Evolutionary conservation across 2,888 invertebrate genomes (phyloP).

Genomic region (Chrysodeixis includens): DNA sequence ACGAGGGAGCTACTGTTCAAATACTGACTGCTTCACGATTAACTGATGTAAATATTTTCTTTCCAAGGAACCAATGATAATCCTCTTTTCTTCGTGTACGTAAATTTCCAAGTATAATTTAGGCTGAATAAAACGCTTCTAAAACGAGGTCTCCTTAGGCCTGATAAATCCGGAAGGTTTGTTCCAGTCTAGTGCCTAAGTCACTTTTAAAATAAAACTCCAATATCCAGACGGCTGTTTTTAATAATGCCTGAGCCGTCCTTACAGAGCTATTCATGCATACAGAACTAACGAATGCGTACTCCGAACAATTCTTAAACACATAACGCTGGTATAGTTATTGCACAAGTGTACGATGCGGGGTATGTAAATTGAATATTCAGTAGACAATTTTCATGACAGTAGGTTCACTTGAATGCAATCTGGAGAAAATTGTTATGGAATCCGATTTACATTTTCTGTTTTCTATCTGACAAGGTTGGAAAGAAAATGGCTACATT

Average conservation of each 20-base stretch:
- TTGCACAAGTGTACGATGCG: not conserved
- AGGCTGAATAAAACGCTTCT: not conserved
- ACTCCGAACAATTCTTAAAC: slow-evolving; percentile 21
- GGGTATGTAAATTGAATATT: not conserved
- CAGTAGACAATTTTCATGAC: not conserved
- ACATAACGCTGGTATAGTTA: slow-evolving; percentile 3
- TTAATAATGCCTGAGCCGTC: slow-evolving; percentile 10
- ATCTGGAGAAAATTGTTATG: not conserved
- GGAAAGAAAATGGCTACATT: too few species aligned
- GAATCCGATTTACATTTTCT: not conserved
- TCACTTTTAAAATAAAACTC: slow-evolving; percentile 11
- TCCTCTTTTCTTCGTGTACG: not conserved
- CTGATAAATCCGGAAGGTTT: slow-evolving; percentile 12
- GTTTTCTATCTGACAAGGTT: too few species aligned
- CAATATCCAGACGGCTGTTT: slow-evolving; percentile 15
- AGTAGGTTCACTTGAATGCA: not conserved
- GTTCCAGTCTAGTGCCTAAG: not conserved
- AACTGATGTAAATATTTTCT: not conserved
- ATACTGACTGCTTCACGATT: not conserved
- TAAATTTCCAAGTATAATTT: not conserved
- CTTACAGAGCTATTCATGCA: slow-evolving; percentile 28
- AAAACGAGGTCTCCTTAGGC: slow-evolving; percentile 13
- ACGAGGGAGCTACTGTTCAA: not conserved
- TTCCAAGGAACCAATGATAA: not conserved
- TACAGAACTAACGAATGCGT: slow-evolving; percentile 23